phyloP scores from a whole-genome alignment of 2,888 invertebrate genomes.

The Clusia tigrina region DNA sequence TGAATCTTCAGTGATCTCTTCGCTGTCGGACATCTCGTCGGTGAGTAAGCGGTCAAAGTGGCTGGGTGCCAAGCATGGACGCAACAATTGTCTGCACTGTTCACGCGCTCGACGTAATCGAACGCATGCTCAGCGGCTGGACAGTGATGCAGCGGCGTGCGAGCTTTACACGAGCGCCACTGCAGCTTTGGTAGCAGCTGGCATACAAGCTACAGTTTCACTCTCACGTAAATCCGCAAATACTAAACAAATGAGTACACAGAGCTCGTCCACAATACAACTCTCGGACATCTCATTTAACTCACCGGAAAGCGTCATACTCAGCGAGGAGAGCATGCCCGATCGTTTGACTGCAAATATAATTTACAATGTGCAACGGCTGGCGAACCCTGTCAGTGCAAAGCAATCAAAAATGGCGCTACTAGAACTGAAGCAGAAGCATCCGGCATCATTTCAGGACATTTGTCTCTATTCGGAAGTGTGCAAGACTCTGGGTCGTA shows the following conservation, averaged over 20 bases:
- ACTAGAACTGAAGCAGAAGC: slow-evolving; percentile 76
- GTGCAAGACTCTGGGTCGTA: slow-evolving; percentile 78
- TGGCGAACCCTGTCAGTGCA: slow-evolving; percentile 81
- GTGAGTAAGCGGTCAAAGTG: slow-evolving; percentile 62
- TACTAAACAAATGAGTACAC: slow-evolving; percentile 36
- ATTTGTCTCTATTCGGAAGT: slow-evolving; percentile 94
- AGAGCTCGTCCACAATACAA: slow-evolving; percentile 49
- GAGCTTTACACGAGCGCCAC: slow-evolving; percentile 48
- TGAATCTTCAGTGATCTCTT: slow-evolving; percentile 63
- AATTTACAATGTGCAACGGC: slow-evolving; percentile 75
- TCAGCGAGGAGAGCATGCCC: slow-evolving; percentile 62
- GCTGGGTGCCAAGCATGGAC: slow-evolving; percentile 58
- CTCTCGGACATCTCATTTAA: slow-evolving; percentile 60
- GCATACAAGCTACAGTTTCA: slow-evolving; percentile 43
- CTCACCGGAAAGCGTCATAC: slow-evolving; percentile 62
- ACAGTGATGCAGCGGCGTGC: slow-evolving; percentile 44
- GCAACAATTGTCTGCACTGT: slow-evolving; percentile 59
- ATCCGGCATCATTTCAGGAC: slow-evolving; percentile 80
- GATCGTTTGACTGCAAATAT: slow-evolving; percentile 66
- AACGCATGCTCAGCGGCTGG: slow-evolving; percentile 35
- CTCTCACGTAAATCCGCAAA: slow-evolving; percentile 35
- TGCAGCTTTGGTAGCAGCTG: slow-evolving; percentile 45
- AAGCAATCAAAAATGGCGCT: slow-evolving; percentile 84
- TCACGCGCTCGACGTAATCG: slow-evolving; percentile 56
- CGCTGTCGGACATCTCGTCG: slow-evolving; percentile 64